Evolutionary conservation across 2,113 vertebrate genomes (phyloP), one percentile per base, ranked within the genome.

Genomic region (Lamprotornis superbus): DNA sequence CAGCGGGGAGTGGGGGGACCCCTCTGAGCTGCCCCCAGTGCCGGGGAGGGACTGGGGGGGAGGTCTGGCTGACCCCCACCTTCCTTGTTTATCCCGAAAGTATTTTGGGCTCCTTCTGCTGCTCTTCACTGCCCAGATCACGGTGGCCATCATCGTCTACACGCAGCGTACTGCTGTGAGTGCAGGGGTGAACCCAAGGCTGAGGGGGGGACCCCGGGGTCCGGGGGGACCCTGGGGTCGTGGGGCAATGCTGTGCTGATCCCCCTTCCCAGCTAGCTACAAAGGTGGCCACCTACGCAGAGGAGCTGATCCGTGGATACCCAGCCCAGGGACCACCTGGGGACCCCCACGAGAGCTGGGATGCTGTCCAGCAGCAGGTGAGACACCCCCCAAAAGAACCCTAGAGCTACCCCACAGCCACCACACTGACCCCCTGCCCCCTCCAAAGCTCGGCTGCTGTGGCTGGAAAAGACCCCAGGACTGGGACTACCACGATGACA

Each of bases 271-370:
- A 88, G 86, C 76, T 88, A 50, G 59, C 67, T 31, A 8, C 31
- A 8, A 73, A 73, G 50, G 68, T 89, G 59, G 86, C 86, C 42
- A 2, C 33, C 50, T 73, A 81, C 1, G 27, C 44, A 0, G 59
- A 73, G 52, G 52, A 81, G 59, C 31, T 89, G 59, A 81, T 89
- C 44, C 44, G 2, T 23, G 44, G 15, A 5, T 89, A 89, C 59
- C 86, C 86, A 0, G 27, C 23, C 28, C 77, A 74, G 37, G 77
- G 68, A 37, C 68, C 28, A 3, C 77, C 37, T 2, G 37, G 68
- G 28, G 86, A 89, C 18, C 33, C 68, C 10, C 60, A 89, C 4
- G 86, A 89, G 77, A 59, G 44, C 44, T 89, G 86, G 86, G 86
- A 89, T 0, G 77, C 77, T 9, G 23, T 89, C 18, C 86, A 89